Conservation (phyloP, 1,140 invertebrate species). For the Reticulitermes speratus region DNA sequence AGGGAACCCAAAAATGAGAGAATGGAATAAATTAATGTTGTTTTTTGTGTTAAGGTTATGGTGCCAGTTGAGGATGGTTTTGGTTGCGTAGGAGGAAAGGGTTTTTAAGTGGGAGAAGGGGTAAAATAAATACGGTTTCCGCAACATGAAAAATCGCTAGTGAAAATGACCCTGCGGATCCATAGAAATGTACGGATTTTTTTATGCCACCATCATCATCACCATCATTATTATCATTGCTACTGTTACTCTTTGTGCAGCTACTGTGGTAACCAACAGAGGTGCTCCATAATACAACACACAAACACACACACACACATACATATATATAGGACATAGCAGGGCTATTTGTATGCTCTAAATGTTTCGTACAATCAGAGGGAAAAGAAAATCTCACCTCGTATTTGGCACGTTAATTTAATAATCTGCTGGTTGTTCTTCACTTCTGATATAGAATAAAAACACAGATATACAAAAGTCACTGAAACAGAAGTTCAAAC, state of each 20-base stretch:
- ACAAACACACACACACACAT: too few relatives aligned
- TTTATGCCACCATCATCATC: conserved; percentile 8
- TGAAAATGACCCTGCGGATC: conserved; percentile 14
- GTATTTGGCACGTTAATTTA: not conserved
- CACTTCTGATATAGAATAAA: too few relatives aligned
- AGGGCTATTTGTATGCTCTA: not conserved
- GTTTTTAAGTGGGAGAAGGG: not conserved
- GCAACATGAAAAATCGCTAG: not conserved
- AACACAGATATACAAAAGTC: too few relatives aligned
- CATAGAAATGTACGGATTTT: conserved; percentile 16
- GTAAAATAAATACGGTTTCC: not conserved
- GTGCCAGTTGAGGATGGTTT: not conserved
- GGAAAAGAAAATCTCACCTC: not conserved
- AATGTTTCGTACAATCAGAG: not conserved
- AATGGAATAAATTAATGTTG: conserved; percentile 10
- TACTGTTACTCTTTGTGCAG: not conserved
- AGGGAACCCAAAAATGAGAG: not conserved
- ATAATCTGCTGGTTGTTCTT: not conserved
- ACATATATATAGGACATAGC: not conserved
- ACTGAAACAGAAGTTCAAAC: too few relatives aligned
- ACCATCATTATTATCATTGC: conserved; percentile 8
- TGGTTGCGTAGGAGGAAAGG: not conserved
- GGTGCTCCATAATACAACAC: not conserved
- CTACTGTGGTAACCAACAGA: not conserved
- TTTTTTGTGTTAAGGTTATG: not conserved